These are phyloP conservation scores for Pipistrellus nathusii DNA, from an alignment of 2,797 vertebrate genomes.

Conservation along the genomic window DNA sequence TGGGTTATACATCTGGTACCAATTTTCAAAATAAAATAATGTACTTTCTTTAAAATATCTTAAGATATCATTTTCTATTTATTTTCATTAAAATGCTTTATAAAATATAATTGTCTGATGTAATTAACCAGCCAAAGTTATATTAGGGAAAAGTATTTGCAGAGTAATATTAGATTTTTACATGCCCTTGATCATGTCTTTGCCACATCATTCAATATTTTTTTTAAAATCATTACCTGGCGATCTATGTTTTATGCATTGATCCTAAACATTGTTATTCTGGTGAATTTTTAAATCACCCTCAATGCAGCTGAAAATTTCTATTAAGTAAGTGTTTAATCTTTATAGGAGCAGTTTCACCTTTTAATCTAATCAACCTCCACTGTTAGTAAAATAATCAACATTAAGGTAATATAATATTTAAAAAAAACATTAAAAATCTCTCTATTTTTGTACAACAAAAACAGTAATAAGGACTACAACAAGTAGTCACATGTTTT, in stretches of 20 bases:
- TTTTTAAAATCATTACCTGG: neutral
- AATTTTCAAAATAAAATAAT: constrained; percentile 15
- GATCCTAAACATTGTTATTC: neutral
- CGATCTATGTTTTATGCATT: neutral
- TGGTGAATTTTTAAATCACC: neutral
- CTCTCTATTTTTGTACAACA: neutral
- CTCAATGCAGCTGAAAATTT: neutral
- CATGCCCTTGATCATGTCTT: neutral
- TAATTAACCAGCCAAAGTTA: neutral
- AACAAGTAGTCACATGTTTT: neutral
- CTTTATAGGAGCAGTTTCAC: neutral
- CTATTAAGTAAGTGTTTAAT: neutral
- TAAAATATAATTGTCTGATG: neutral
- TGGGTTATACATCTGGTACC: neutral
- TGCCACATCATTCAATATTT: neutral
- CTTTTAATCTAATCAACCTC: neutral
- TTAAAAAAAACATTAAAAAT: constrained; percentile 1
- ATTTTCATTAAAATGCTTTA: neutral
- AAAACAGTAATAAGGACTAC: neutral
- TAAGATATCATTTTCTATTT: constrained; percentile 18
- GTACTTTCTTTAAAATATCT: neutral
- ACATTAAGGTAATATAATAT: neutral
- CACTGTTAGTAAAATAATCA: neutral
- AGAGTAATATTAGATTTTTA: neutral
- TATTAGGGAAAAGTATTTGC: constrained; percentile 1